phyloP scores from a whole-genome alignment of 92 coral and sea anemone species.

The Nematostella vectensis region DNA sequence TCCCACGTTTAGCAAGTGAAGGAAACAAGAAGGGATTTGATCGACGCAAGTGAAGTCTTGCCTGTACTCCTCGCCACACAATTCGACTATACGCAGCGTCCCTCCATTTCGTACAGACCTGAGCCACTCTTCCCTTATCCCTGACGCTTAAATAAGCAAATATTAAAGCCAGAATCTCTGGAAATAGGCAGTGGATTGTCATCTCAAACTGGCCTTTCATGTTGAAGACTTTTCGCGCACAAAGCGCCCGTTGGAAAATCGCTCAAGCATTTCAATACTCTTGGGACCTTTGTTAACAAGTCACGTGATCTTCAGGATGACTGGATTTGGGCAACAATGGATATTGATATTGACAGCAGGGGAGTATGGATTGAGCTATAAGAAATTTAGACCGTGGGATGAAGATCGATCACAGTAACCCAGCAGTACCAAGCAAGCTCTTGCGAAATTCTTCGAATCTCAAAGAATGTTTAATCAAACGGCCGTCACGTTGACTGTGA shows the following conservation, averaged over 20 bases:
- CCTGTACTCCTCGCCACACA: slow-evolving; percentile 98
- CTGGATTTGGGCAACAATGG: slow-evolving; percentile 30
- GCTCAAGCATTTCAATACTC: slow-evolving; percentile 75
- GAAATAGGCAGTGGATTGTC: slow-evolving; percentile 90
- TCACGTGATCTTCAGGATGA: slow-evolving; percentile 40
- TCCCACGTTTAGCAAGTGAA: slow-evolving; percentile 97
- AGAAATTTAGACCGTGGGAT: too few relatives aligned
- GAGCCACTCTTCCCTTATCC: slow-evolving; percentile 95
- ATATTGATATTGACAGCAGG: too few relatives aligned
- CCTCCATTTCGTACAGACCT: slow-evolving; percentile 93
- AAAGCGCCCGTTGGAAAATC: slow-evolving; percentile 40
- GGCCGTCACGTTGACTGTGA: too few relatives aligned
- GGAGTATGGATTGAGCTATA: too few relatives aligned
- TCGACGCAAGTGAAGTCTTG: slow-evolving; percentile 95
- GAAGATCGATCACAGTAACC: too few relatives aligned
- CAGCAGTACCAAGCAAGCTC: too few relatives aligned
- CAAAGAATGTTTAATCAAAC: too few relatives aligned
- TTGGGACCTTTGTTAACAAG: slow-evolving; percentile 59
- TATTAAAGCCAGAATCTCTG: slow-evolving; percentile 93
- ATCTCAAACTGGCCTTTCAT: slow-evolving; percentile 64
- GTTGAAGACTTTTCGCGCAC: slow-evolving; percentile 30
- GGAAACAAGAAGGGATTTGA: slow-evolving; percentile 96
- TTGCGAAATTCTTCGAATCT: too few relatives aligned
- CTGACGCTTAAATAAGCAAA: slow-evolving; percentile 94
- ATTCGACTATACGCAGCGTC: slow-evolving; percentile 88